These are phyloP conservation scores for Steinernema carpocapsae DNA, from an alignment of 2,888 invertebrate species.

Conservation along the genomic window DNA sequence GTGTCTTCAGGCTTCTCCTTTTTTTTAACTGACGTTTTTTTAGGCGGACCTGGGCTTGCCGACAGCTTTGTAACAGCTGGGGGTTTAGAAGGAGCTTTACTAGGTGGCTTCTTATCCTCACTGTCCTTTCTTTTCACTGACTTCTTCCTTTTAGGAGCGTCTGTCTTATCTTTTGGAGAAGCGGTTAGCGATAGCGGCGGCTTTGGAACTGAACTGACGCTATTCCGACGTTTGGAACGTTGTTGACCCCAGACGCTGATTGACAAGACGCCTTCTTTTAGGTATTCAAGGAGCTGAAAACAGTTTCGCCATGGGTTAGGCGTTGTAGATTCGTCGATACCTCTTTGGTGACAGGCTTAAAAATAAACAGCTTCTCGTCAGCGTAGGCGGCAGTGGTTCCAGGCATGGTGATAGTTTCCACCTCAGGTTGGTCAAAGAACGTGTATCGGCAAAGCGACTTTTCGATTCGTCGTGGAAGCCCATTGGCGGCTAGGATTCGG, in stretches of 20 bases:
- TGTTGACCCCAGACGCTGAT: slow-evolving; percentile 73
- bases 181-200: background rate
- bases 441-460: slow-evolving; percentile 71
- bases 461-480: slow-evolving; percentile 72
- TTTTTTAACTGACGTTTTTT: background rate
- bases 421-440: slow-evolving; percentile 71
- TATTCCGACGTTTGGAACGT: background rate
- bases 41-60: background rate
- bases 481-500: slow-evolving; percentile 72
- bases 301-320: background rate
- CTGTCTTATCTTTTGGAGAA: background rate
- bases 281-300: slow-evolving; percentile 71
- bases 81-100: too few relatives aligned
- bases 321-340: slow-evolving; percentile 42
- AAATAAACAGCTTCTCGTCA: slow-evolving; percentile 71
- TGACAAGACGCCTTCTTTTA: slow-evolving; percentile 71
- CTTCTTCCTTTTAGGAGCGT: slow-evolving; percentile 50
- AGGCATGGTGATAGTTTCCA: slow-evolving; percentile 65
- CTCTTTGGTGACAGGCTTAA: slow-evolving; percentile 71
- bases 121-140: background rate
- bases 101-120: background rate
- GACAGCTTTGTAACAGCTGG: background rate
- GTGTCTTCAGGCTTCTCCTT: background rate
- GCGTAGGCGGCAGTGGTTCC: slow-evolving; percentile 72
- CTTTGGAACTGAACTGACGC: background rate